Base-by-base conservation (phyloP, 2,888 invertebrate genomes). In the Heliconius cydno region DNA sequence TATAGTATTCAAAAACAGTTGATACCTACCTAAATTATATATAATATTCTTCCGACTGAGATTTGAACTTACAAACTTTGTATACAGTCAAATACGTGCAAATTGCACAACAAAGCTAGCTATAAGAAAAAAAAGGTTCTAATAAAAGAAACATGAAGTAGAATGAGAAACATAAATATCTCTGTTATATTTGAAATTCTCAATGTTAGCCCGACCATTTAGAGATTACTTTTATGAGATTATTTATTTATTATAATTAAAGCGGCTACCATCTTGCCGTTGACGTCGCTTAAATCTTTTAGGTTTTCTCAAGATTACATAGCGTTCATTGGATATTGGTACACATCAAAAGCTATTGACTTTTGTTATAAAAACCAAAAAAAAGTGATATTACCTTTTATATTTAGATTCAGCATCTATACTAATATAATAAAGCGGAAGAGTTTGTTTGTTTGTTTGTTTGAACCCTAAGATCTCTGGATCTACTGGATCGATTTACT, bases 221-320 rank as follows among this genome's bases (percentile, higher is more conserved):
- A 57, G 65, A 65, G 78, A 82, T 80, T 81, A 79, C 81, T 80
- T 83, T 85, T 83, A 80, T 80, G 81, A 77, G 80, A 84, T 82
- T 83, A 84, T 85, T 85, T 85, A 85, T 85, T 85, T 85, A 86
- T 85, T 85, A 82, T 83, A 85, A 85, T 85, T 84, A 84, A 85
- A 84, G 81, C 84, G 80, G 82, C 85, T 85, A 81, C 84, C 82
- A 84, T 83, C 82, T 84, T 76, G 79, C 75, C 76, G 81, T 84
- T 83, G 84, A 84, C 84, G 82, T 78, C 81, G 79, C 82, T 84
- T 83, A 84, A 85, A 83, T 84, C 80, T 84, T 83, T 83, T 82
- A 82, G 81, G 84, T 85, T 85, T 85, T 85, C 86, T 84, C 83
- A 84, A 84, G 85, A 84, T 85, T 85, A 85, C 81, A 77, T 83